These are phyloP conservation scores for Erebia ligea DNA, from an alignment of 2,888 invertebrate species.

Conservation along the genomic window DNA sequence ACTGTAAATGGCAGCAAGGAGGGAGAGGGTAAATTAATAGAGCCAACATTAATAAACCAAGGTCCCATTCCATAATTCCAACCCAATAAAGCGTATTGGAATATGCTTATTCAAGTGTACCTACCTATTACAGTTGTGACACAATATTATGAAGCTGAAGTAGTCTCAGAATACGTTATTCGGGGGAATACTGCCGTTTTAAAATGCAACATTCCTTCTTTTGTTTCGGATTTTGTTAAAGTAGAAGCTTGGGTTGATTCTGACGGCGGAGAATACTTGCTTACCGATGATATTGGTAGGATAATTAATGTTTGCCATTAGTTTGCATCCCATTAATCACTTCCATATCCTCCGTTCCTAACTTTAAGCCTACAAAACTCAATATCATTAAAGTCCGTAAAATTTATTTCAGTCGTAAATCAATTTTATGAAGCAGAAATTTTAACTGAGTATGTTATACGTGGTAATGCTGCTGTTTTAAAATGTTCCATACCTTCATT, in stretches of 20 bases:
- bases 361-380: background rate
- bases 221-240: constrained; percentile 95
- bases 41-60: constrained; percentile 19
- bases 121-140: constrained; percentile 88
- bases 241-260: constrained; percentile 92
- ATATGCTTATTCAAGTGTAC: background rate
- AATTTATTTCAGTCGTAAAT: constrained; percentile 84
- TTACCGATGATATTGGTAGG: constrained; percentile 89
- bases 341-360: background rate
- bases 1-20: constrained; percentile 62
- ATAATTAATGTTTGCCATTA: constrained; percentile 8
- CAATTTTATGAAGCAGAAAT: constrained; percentile 95
- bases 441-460: constrained; percentile 94
- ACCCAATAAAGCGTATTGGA: background rate
- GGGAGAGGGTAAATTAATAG: constrained; percentile 60
- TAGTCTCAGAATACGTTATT: constrained; percentile 95
- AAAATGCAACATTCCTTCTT: constrained; percentile 95
- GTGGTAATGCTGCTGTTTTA: constrained; percentile 93
- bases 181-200: constrained; percentile 93
- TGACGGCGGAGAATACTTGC: constrained; percentile 87
- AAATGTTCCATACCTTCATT: constrained; percentile 96
- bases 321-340: background rate
- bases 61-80: constrained; percentile 27
- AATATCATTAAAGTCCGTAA: constrained; percentile 1
- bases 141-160: constrained; percentile 94